A percentile compares a stretch with the other conserved stretches of the same genome.
Evolutionary conservation across 2,888 invertebrate genomes (phyloP).

Genomic region (Caenorhabditis sp.): DNA sequence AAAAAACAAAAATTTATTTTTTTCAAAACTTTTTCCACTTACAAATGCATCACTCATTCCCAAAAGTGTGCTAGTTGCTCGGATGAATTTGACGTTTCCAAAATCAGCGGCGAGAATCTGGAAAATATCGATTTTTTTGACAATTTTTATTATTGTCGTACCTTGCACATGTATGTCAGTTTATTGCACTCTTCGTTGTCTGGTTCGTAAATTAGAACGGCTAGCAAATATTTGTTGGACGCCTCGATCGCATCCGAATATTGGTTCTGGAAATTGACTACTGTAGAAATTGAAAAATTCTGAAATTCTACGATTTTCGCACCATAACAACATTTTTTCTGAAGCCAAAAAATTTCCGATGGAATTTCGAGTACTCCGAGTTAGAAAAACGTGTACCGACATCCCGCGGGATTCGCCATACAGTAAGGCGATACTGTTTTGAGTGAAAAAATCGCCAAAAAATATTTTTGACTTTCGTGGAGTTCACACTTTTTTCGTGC

Average conservation of each 20-base stretch:
- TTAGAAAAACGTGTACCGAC: no score
- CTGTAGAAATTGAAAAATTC: not conserved
- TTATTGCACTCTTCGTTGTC: conserved; percentile 32
- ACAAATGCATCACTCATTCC: conserved; percentile 49
- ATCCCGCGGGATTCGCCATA: no score
- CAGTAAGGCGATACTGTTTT: no score
- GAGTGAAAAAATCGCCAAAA: no score
- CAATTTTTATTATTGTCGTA: conserved; percentile 1
- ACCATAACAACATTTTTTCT: no score
- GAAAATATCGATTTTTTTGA: conserved; percentile 13
- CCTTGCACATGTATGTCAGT: conserved; percentile 29
- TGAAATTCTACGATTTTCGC: no score
- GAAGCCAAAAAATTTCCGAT: no score
- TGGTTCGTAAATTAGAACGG: conserved; percentile 49
- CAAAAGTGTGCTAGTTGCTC: conserved; percentile 43
- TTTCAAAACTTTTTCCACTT: conserved; percentile 8
- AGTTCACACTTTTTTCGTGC: no score
- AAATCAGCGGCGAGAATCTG: conserved; percentile 46
- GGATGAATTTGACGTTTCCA: conserved; percentile 36
- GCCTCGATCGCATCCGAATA: conserved; percentile 42
- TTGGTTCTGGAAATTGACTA: conserved; percentile 32
- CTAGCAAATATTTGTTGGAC: conserved; percentile 26
- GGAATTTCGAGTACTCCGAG: no score
- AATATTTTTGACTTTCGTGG: no score
- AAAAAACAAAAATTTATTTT: no score